Conservation (phyloP, 2,888 invertebrate genomes). For the Dyspetes luteomarginatus region DNA sequence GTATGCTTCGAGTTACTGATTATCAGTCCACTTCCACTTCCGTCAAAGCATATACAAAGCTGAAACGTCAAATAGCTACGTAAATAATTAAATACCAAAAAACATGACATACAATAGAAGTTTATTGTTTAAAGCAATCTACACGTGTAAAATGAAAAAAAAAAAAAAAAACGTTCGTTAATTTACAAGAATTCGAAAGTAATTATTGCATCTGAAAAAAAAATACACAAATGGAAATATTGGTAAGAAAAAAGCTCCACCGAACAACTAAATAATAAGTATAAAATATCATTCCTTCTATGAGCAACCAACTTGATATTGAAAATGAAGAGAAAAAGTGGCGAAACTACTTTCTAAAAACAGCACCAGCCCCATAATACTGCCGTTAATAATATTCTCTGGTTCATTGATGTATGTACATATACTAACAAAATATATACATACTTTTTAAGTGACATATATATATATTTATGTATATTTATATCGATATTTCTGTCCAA, state of each 20-base stretch:
- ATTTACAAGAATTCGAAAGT: too few relatives aligned
- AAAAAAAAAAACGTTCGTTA: neutral
- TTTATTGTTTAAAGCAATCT: constrained; percentile 25
- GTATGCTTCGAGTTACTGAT: constrained; percentile 11
- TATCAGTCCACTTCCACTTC: constrained; percentile 22
- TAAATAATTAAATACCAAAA: constrained; percentile 6
- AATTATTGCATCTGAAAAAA: too few relatives aligned
- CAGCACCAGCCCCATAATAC: constrained; percentile 37
- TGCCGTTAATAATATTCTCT: constrained; percentile 44
- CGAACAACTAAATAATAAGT: neutral
- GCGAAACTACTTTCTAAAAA: constrained; percentile 34
- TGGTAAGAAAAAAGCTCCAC: neutral
- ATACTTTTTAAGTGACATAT: too few relatives aligned
- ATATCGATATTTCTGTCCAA: neutral
- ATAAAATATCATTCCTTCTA: neutral
- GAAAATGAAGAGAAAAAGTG: constrained; percentile 19
- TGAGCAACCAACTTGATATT: neutral
- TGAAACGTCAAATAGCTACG: constrained; percentile 29
- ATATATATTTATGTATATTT: constrained; percentile 50
- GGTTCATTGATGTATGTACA: constrained; percentile 53
- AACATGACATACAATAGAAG: constrained; percentile 5
- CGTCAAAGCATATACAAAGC: constrained; percentile 1
- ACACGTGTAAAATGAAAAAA: too few relatives aligned
- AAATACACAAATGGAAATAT: neutral
- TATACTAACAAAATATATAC: neutral